phyloP scores from a whole-genome alignment of 2,797 vertebrate species.

The Pempheris klunzingeri region DNA sequence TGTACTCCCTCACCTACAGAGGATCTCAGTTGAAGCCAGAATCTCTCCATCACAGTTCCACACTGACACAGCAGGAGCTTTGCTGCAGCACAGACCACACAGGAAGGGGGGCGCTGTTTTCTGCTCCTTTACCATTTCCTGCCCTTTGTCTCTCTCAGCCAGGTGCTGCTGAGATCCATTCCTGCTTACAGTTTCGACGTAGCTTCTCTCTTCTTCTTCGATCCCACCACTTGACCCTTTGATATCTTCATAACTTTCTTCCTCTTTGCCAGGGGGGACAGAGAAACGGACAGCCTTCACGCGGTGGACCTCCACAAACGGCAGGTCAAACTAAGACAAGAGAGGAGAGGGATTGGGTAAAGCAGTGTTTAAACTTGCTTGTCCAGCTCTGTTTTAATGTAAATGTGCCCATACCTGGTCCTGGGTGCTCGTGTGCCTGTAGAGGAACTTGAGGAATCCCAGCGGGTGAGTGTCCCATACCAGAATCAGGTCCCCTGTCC shows the following conservation, averaged over 20 bases:
- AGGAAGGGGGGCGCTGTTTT: slow-evolving; percentile 62
- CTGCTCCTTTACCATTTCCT: slow-evolving; percentile 21
- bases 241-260: slow-evolving; percentile 44
- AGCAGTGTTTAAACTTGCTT: background rate
- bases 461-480: slow-evolving; percentile 85
- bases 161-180: slow-evolving; percentile 77
- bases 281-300: slow-evolving; percentile 86
- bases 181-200: slow-evolving; percentile 48
- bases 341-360: background rate
- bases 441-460: slow-evolving; percentile 86
- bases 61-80: slow-evolving; percentile 78
- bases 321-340: slow-evolving; percentile 86
- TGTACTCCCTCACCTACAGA: slow-evolving; percentile 76
- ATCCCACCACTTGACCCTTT: background rate
- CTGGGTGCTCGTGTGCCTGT: slow-evolving; percentile 86
- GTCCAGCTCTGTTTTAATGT: background rate
- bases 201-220: slow-evolving; percentile 41
- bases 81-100: slow-evolving; percentile 80
- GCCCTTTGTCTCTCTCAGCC: slow-evolving; percentile 37
- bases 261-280: slow-evolving; percentile 65
- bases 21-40: slow-evolving; percentile 80
- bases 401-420: slow-evolving; percentile 83
- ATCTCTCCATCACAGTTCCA: slow-evolving; percentile 92
- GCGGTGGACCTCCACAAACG: slow-evolving; percentile 89
- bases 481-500: slow-evolving; percentile 89